phyloP scores from a whole-genome alignment of 2,113 vertebrate genomes.

The Accipiter cooperii region DNA sequence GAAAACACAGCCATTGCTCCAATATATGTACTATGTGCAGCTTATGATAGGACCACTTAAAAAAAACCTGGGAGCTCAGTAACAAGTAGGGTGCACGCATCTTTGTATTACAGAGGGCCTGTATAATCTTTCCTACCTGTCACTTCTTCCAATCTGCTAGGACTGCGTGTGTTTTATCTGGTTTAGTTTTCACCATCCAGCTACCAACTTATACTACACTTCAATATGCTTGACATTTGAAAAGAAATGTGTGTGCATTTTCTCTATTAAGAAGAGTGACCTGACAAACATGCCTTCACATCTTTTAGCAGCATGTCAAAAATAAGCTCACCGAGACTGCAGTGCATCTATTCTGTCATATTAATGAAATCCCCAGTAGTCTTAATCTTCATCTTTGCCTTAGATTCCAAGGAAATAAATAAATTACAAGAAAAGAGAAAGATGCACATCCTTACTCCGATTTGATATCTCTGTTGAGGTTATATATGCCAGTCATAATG shows the following conservation, averaged over 20 bases:
- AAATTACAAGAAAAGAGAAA: not conserved
- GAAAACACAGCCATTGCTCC: not conserved
- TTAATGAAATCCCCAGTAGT: constrained; percentile 38
- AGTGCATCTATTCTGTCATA: constrained; percentile 17
- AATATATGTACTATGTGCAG: not conserved
- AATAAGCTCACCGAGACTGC: not conserved
- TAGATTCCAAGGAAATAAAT: not conserved
- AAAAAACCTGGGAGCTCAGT: not conserved
- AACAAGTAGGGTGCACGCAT: not conserved
- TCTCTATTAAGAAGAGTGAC: not conserved
- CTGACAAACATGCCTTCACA: not conserved
- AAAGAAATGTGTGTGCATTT: not conserved
- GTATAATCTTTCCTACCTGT: not conserved
- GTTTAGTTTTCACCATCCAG: not conserved
- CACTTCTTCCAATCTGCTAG: not conserved
- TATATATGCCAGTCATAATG: not conserved
- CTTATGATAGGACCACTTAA: not conserved
- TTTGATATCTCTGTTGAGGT: not conserved
- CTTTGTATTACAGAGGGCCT: not conserved
- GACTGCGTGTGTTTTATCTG: not conserved
- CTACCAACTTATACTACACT: not conserved
- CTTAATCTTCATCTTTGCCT: not conserved
- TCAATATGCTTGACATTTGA: not conserved
- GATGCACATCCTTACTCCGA: not conserved
- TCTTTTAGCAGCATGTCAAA: constrained; percentile 27